These are phyloP conservation scores for Beris chalybata DNA, from an alignment of 2,888 invertebrate species.

Conservation along the genomic window DNA sequence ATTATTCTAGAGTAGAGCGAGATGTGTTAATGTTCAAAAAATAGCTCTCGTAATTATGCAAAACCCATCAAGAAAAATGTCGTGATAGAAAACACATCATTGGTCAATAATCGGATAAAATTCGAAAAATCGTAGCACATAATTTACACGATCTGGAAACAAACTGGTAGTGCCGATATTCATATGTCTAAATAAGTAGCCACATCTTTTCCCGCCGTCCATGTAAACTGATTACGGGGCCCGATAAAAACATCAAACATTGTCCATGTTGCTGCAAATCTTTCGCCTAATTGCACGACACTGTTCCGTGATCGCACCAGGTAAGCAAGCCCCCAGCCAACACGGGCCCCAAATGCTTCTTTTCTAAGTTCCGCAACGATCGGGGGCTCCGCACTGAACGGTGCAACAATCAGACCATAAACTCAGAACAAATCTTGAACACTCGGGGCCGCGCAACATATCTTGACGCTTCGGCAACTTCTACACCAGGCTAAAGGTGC, in stretches of 20 bases:
- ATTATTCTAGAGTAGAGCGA: no score
- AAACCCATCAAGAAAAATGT: no score
- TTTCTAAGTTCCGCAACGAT: no score
- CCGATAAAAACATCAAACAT: conserved; percentile 38
- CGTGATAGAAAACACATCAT: no score
- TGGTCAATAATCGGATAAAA: no score
- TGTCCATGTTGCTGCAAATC: conserved; percentile 37
- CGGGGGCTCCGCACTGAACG: neutral
- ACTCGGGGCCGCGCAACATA: neutral
- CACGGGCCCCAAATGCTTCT: neutral
- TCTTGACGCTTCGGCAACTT: neutral
- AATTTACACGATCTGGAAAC: no score
- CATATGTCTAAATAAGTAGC: conserved; percentile 24
- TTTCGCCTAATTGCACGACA: conserved; percentile 39
- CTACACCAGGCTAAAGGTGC: neutral
- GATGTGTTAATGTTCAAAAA: no score
- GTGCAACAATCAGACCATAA: conserved; percentile 34
- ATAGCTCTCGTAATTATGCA: no score
- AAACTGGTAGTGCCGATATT: neutral
- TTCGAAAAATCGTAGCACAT: no score
- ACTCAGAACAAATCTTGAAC: conserved; percentile 34
- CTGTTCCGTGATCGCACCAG: conserved; percentile 26
- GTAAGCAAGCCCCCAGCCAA: conserved; percentile 1
- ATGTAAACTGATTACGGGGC: conserved; percentile 24
- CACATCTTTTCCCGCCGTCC: conserved; percentile 16